Base-by-base conservation (phyloP, 2,888 invertebrate species). In the Orthosia gracilis region DNA sequence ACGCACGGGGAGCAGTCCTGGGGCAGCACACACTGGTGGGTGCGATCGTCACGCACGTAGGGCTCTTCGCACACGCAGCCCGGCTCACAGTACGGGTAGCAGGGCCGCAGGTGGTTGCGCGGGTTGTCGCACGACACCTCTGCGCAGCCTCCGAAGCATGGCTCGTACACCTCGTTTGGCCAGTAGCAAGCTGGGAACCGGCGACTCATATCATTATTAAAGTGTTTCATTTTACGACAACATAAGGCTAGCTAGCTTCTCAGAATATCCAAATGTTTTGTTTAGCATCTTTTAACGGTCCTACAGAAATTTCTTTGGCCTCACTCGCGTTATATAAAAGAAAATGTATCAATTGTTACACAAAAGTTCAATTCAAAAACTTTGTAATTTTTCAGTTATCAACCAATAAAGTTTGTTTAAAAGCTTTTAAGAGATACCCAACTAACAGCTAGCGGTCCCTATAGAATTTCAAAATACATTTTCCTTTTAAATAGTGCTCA, bases 61-160 rank as follows among this genome's bases (percentile, higher is more conserved):
- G 96, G 96, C 23, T 95, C 95, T 80, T 94, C 95, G 78, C 96
- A 96, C 58, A 96, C 88, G 85, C 96, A 96, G 64, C 96, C 96
- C 0, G 96, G 95, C 90, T 96, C 96, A 88, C 96, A 96, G 90
- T 96, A 96, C 1, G 96, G 96, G 90, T 96, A 96, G 90, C 96
- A 96, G 0, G 96, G 96, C 0, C 96, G 94, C 72, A 96, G 88
- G 88, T 95, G 96, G 87, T 93, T 95, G 50, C 95, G 94, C 0
- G 96, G 96, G 89, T 96, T 96, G 90, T 96, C 96, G 77, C 96
- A 96, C 13, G 95, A 93, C 57, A 96, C 94, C 86, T 96, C 96
- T 0, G 96, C 96, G 79, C 96, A 96, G 0, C 96, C 96, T 0
- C 94, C 96, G 86, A 96, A 96, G 78, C 96, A 96, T 0, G 96